Evolutionary conservation across 1,140 invertebrate species (phyloP).

Genomic region (Bombus difficillimus): DNA sequence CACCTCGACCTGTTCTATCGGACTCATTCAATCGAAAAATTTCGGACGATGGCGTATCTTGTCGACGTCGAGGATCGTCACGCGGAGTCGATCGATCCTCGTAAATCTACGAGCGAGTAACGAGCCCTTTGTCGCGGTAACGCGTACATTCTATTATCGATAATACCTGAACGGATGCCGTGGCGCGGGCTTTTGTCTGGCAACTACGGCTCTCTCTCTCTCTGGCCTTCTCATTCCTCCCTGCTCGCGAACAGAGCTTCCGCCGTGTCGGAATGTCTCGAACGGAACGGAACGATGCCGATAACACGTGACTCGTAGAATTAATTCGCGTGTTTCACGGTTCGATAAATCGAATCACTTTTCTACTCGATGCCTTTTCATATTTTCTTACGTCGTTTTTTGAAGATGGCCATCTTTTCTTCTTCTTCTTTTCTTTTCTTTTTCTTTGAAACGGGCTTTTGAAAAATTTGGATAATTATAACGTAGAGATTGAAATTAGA

Average conservation of each 20-base stretch:
- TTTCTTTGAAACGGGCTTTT: background rate
- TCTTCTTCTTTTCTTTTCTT: too few species aligned
- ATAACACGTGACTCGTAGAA: background rate
- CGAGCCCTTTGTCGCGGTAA: constrained; percentile 10
- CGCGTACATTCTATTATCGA: constrained; percentile 33
- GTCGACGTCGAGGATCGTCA: background rate
- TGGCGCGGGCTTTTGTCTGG: constrained; percentile 14
- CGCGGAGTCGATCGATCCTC: constrained; percentile 3
- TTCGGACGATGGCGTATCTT: background rate
- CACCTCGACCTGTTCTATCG: accelerated
- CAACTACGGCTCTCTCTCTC: background rate
- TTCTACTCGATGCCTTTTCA: background rate
- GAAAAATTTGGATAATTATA: background rate
- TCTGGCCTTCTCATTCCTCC: constrained; percentile 16
- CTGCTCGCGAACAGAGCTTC: background rate
- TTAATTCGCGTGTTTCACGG: background rate
- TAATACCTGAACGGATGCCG: constrained; percentile 32
- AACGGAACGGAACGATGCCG: background rate
- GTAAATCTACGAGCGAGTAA: constrained; percentile 8
- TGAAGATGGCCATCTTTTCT: background rate
- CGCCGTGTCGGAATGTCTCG: background rate
- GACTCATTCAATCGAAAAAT: background rate
- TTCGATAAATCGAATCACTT: background rate
- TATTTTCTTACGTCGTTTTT: background rate
- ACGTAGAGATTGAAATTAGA: background rate